A percentile compares a stretch with the other conserved stretches of the same genome.
phyloP scores from a whole-genome alignment of 2,113 vertebrate species.

The Bolborhynchus lineola region DNA sequence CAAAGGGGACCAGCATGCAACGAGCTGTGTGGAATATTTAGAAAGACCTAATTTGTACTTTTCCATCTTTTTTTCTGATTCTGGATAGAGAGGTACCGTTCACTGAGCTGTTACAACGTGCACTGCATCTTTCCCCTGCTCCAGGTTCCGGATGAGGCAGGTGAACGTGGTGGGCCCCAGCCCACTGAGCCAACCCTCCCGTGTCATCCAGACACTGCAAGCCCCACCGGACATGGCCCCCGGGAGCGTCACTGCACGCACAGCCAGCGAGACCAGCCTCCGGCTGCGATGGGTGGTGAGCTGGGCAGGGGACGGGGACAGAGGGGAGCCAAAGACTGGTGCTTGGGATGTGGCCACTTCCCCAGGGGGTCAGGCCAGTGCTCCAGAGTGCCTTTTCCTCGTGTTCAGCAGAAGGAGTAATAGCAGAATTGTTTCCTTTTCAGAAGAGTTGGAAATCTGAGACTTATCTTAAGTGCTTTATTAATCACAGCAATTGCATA shows the following conservation, averaged over 20 bases:
- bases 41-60: neutral
- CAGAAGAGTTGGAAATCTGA: neutral
- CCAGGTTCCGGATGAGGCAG: slow-evolving; percentile 90
- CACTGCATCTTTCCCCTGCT: accelerated
- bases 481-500: neutral
- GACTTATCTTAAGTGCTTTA: neutral
- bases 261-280: slow-evolving; percentile 90
- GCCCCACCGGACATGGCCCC: slow-evolving; percentile 87
- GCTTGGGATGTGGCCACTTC: neutral
- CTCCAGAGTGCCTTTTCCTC: neutral
- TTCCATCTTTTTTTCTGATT: neutral
- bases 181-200: slow-evolving; percentile 83
- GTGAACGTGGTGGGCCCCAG: slow-evolving; percentile 89
- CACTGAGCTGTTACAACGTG: neutral
- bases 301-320: accelerated
- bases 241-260: slow-evolving; percentile 82
- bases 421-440: neutral
- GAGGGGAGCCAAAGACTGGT: neutral
- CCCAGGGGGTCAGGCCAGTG: too few species aligned
- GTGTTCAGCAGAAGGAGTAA: accelerated
- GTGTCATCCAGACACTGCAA: slow-evolving; percentile 92
- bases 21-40: neutral
- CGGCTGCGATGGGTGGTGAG: slow-evolving; percentile 90
- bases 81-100: neutral
- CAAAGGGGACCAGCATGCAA: neutral